These are phyloP conservation scores for Amphipyra berbera DNA, from an alignment of 2,888 invertebrate species.

Conservation along the genomic window DNA sequence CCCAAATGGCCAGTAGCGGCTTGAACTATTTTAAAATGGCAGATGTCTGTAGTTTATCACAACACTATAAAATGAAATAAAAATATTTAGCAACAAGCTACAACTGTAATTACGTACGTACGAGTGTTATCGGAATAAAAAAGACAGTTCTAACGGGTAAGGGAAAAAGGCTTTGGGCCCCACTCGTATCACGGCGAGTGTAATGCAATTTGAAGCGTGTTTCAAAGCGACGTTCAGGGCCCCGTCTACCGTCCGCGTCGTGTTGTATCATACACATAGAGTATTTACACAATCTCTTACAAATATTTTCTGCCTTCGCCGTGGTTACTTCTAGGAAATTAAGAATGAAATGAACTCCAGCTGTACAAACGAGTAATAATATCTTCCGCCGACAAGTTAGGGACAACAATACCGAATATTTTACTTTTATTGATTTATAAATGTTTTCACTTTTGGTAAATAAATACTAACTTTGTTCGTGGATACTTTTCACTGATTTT, in stretches of 20 bases:
- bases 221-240: slow-evolving; percentile 70
- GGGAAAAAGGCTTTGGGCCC: slow-evolving; percentile 73
- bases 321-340: slow-evolving; percentile 6
- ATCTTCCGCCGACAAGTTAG: too few species aligned
- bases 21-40: too few species aligned
- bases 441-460: too few species aligned
- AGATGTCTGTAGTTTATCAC: too few species aligned
- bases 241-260: slow-evolving; percentile 16
- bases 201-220: slow-evolving; percentile 80
- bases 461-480: too few species aligned
- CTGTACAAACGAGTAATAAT: too few species aligned
- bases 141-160: slow-evolving; percentile 70
- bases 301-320: slow-evolving; percentile 8
- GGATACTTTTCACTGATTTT: too few species aligned
- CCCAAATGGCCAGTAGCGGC: too few species aligned
- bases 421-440: too few species aligned
- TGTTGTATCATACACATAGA: slow-evolving; percentile 12
- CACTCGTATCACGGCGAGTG: slow-evolving; percentile 76
- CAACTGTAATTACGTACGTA: slow-evolving; percentile 77
- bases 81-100: slow-evolving; percentile 50
- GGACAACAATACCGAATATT: too few species aligned
- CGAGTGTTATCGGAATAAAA: slow-evolving; percentile 78
- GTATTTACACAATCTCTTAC: slow-evolving; percentile 16
- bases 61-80: slow-evolving; percentile 55
- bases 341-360: background rate